Evolutionary conservation across 2,888 invertebrate species (phyloP), one percentile per base, ranked within the genome.

Genomic region (Bombylius major): DNA sequence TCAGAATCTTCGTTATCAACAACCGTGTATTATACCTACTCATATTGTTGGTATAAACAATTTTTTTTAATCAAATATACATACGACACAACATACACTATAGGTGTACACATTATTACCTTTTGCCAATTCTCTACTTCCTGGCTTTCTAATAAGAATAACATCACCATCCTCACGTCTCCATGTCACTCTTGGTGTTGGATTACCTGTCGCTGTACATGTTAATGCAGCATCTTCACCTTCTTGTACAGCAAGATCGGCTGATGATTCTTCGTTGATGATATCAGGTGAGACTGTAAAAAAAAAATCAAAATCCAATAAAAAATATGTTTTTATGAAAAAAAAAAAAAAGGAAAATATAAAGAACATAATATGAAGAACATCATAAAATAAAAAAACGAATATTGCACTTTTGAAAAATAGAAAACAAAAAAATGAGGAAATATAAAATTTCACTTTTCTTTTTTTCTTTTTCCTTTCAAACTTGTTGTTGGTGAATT

Each of bases 161-260:
- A 79, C 77, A 65, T 82, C 81, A 51, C 84, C 83, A 69, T 87
- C 86, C 69, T 89, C 89, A 53, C 89, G 76, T 61, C 86, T 78
- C 92, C 92, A 92, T 12, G 82, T 84, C 61, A 91, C 86, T 54
- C 78, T 81, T 0, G 90, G 90, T 5, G 78, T 75, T 0, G 91
- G 92, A 49, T 86, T 86, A 8, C 92, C 89, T 0, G 85, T 86
- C 1, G 90, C 91, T 14, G 83, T 83, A 65, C 92, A 92, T 7
- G 82, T 78, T 13, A 92, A 76, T 1, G 83, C 82, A 0, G 87
- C 87, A 60, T 84, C 83, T 60, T 84, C 86, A 1, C 88, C 87
- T 74, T 93, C 92, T 60, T 84, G 81, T 14, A 88, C 85, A 11
- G 84, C 79, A 70, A 87, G 79, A 66, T 88, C 88, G 4, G 86